Base-by-base conservation (phyloP, 1,140 invertebrate species). In the Drosophila repleta region DNA sequence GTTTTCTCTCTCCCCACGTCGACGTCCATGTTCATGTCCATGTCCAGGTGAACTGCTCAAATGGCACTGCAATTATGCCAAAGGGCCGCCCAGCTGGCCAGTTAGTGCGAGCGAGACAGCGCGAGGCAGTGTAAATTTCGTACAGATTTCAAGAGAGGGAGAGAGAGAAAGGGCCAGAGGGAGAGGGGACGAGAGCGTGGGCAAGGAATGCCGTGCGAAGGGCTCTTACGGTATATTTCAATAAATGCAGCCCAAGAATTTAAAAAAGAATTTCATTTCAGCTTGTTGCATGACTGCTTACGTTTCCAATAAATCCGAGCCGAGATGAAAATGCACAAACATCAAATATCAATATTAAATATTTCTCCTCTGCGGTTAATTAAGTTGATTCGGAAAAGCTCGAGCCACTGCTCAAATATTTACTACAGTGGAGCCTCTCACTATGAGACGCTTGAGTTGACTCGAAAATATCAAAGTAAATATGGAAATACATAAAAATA, bases 41-140 rank as follows among this genome's bases (percentile, higher is more conserved):
- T 52, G 62, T 75, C 39, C 74, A 72, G 62, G 49, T 51, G 61
- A 75, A 75, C 61, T 71, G 55, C 39, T 76, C 61, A 76, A 76
- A 76, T 76, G 62, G 29, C 32, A 35, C 63, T 72, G 73, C 69
- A 72, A 76, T 76, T 72, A 72, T 67, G 62, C 60, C 69, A 21
- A 37, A 46, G 13, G 49, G 49, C n/a, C 21, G 63, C 21, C 10
- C 29, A 69, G 32, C 4, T 64, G 39, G 55, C 46, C 48, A 46
- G 39, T 58, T 39, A 39, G 24, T 67, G 66, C 41, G 35, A 7
- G 57, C 18, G 20, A 35, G 21, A 20, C 41, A 35, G 1, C 8
- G 11, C 11, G 32, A 0, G 3, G 32, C 2, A 35, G 11, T 35
- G 32, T 35, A 13, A 35, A 49, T 66, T 11, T 66, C 32, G 49